Percentiles rank a stretch among this genome's conserved stretches.
Conservation (phyloP, 30 jellyfish, hydroid and myxozoan genomes). For the Turritopsis rubra region DNA sequence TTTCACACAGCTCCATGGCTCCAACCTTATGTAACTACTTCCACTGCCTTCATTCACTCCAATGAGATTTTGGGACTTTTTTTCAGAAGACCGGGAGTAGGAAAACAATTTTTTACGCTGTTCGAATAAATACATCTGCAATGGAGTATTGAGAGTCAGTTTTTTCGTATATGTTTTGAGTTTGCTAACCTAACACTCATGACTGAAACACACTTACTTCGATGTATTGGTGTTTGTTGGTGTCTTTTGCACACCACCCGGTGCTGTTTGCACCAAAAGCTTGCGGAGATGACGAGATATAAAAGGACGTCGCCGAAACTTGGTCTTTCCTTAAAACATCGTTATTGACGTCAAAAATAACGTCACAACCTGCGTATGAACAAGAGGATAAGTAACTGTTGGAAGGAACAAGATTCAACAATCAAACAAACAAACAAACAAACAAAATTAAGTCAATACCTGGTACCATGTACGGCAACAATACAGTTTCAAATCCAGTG, state of each 20-base stretch:
- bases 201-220: constrained; percentile 8
- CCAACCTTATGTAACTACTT: too few relatives aligned
- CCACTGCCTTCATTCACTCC: too few relatives aligned
- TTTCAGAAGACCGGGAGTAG: too few relatives aligned
- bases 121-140: too few relatives aligned
- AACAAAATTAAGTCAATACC: background rate
- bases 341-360: constrained; percentile 20
- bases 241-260: constrained; percentile 33
- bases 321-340: constrained; percentile 19
- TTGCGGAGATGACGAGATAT: constrained; percentile 23
- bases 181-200: too few relatives aligned
- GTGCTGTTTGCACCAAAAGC: constrained; percentile 26
- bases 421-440: background rate
- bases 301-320: constrained; percentile 27
- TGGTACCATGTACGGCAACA: background rate
- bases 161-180: too few relatives aligned
- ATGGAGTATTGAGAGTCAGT: too few relatives aligned
- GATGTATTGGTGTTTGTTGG: background rate
- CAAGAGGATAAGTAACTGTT: background rate
- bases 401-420: background rate
- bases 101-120: too few relatives aligned
- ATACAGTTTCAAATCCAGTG: background rate
- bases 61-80: too few relatives aligned
- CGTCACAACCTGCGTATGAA: constrained; percentile 13
- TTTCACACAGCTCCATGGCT: too few relatives aligned